These are phyloP conservation scores for Jaculus jaculus DNA, from an alignment of 2,113 vertebrate genomes.

Conservation along the genomic window DNA sequence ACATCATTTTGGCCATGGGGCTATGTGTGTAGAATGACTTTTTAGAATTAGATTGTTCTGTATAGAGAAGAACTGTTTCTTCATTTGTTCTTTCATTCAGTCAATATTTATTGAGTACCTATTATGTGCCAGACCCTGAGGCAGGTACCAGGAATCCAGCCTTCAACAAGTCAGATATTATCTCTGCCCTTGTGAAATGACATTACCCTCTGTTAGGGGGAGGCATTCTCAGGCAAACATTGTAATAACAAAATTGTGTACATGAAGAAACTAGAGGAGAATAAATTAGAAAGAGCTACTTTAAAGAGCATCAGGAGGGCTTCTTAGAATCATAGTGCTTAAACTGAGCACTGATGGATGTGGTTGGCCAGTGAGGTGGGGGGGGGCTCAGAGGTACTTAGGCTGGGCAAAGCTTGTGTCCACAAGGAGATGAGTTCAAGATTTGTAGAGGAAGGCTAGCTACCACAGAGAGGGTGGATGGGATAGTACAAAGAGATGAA, in stretches of 20 bases:
- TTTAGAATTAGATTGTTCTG: constrained; percentile 37
- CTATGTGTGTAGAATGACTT: neutral
- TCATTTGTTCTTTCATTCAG: constrained; percentile 35
- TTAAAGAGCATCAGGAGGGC: neutral
- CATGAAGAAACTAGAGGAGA: neutral
- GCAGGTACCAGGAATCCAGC: constrained; percentile 54
- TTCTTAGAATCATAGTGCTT: neutral
- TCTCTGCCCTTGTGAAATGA: neutral
- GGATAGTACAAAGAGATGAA: neutral
- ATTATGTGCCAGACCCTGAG: constrained; percentile 63
- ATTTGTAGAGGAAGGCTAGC: neutral
- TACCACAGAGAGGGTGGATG: neutral
- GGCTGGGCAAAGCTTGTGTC: neutral
- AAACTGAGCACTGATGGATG: constrained; percentile 1
- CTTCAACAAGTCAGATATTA: constrained; percentile 4
- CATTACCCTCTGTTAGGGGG: neutral
- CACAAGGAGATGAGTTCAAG: neutral
- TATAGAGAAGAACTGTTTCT: constrained; percentile 48
- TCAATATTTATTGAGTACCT: constrained; percentile 62
- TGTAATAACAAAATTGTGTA: constrained; percentile 12
- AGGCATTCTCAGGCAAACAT: neutral
- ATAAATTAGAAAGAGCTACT: constrained; percentile 22
- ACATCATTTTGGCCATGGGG: neutral
- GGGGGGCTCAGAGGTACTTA: neutral
- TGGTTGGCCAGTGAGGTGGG: neutral